Percentiles rank a stretch among this genome's conserved stretches.
phyloP scores from a whole-genome alignment of 2,113 vertebrate genomes.

The Poicephalus gulielmi region DNA sequence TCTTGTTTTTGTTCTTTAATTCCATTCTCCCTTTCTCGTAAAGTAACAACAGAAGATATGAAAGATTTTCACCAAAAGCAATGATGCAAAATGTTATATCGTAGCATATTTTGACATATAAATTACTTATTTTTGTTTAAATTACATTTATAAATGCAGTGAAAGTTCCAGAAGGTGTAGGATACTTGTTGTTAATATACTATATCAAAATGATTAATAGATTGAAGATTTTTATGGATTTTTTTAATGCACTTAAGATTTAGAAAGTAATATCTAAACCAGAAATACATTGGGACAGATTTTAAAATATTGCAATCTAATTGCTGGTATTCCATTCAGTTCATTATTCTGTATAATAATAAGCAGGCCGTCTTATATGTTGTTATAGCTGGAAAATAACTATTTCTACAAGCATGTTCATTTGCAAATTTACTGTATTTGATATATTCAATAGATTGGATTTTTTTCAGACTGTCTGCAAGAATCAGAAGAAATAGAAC shows the following conservation, averaged over 20 bases:
- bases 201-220: neutral
- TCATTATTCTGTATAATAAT: neutral
- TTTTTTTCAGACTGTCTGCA: neutral
- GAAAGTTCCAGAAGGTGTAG: neutral
- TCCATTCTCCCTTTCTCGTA: neutral
- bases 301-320: neutral
- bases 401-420: rapidly evolving
- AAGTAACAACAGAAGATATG: neutral
- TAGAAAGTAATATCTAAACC: neutral
- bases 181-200: neutral
- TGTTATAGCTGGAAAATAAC: neutral
- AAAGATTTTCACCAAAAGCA: neutral
- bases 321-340: neutral
- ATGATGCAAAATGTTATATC: neutral
- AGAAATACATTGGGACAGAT: neutral
- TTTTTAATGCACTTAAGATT: neutral
- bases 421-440: neutral
- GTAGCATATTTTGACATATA: neutral
- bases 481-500: neutral
- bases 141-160: neutral
- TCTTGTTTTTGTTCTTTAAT: neutral
- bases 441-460: neutral
- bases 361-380: neutral
- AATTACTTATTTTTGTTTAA: neutral
- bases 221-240: neutral